Percentiles rank a stretch among this genome's conserved stretches.
Evolutionary conservation across 2,113 vertebrate species (phyloP).

Genomic region (Oxygymnocypris stewartii): DNA sequence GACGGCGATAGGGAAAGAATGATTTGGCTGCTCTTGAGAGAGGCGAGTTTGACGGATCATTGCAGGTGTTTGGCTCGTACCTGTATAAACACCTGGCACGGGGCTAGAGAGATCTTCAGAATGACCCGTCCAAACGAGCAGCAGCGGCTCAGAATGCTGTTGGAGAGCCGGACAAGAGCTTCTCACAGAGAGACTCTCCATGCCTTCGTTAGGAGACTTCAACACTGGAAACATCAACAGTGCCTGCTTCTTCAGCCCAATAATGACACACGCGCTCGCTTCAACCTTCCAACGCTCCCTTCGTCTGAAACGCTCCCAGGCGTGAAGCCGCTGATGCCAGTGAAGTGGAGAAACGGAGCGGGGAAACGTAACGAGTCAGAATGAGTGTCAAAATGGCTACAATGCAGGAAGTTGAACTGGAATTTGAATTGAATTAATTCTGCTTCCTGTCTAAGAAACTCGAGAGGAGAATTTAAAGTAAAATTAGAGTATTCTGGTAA

Average conservation of each 20-base stretch:
- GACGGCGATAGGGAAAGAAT: slow-evolving; percentile 49
- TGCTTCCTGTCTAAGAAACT: neutral
- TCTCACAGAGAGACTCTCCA: neutral
- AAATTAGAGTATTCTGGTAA: neutral
- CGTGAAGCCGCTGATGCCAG: neutral
- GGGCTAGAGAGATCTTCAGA: slow-evolving; percentile 44
- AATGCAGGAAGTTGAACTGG: neutral
- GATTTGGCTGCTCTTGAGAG: slow-evolving; percentile 58
- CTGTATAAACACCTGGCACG: slow-evolving; percentile 59
- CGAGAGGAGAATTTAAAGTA: neutral
- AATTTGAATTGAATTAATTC: neutral
- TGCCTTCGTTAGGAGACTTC: slow-evolving; percentile 52
- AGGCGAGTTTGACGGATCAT: slow-evolving; percentile 56
- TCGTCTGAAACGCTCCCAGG: neutral
- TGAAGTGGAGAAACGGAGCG: neutral
- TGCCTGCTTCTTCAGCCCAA: slow-evolving; percentile 37
- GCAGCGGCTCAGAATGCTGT: neutral
- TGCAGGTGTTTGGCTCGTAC: slow-evolving; percentile 62
- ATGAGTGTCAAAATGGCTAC: neutral
- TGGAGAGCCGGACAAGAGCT: slow-evolving; percentile 2
- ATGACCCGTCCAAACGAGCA: slow-evolving; percentile 23
- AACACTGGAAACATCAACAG: slow-evolving; percentile 65
- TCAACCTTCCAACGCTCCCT: slow-evolving; percentile 16
- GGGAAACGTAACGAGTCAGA: neutral
- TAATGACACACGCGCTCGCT: slow-evolving; percentile 23